Evolutionary conservation across 92 coral and sea anemone species (phyloP), one percentile per base, ranked within the genome.

Genomic region (Micromussa lordhowensis): DNA sequence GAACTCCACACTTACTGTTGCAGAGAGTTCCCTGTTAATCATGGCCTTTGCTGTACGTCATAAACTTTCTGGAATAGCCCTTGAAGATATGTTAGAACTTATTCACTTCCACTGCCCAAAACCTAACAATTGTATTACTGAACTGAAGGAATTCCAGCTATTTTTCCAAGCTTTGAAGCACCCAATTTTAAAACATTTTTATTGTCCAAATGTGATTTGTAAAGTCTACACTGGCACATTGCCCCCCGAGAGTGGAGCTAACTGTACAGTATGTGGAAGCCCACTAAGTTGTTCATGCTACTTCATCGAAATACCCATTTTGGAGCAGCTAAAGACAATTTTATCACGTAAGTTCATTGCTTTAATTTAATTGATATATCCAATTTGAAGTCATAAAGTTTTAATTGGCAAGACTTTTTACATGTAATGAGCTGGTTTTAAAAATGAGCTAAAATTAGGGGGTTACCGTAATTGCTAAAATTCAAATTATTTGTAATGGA

Each of bases 1-100:
- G 30, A 68, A 58, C 32, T 49, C 91, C 5, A 80, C 77, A 66
- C 6, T 88, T 11, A 68, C 53, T 74, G 78, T 80, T 29, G 81
- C 34, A 69, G 91, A 88, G 64, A 88, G 91, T 81, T 53, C 55
- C 55, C 57, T 88, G 68, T 73, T 88, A 63, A 69, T 88, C 11
- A 88, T 88, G 91, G 91, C 91, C 30, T 88, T 88, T 81, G 73
- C 87, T 48, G 68, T 74, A 40, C 91, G 91, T 16, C 91, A 88
- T 34, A 88, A 82, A 29, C 83, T 88, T 44, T 88, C 91, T 26
- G 91, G 91, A 32, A 63, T 72, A 18, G 91, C 91, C 81, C 68
- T 75, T 73, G 86, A 68, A 54, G 91, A 88, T 48, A 59, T 88
- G 86, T 82, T 88, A 49, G 86, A 79, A 63, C 71, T 85, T 19